Conservation (phyloP, 2,797 vertebrate species). For the Diglossa cyanea region DNA sequence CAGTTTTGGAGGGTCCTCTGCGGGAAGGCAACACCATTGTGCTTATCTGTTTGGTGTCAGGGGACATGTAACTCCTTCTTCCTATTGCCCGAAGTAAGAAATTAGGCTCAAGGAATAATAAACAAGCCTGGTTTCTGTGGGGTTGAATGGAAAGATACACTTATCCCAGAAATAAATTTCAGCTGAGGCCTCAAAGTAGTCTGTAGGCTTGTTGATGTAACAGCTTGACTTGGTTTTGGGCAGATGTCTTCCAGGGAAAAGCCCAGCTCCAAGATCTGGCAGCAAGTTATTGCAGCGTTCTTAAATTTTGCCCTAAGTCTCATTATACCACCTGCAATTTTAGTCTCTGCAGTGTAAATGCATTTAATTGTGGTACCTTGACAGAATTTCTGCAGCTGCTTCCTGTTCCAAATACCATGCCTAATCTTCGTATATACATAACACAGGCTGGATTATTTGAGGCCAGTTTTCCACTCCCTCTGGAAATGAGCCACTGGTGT, state of each 20-base stretch:
- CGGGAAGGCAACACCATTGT: not conserved
- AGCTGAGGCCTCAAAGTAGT: not conserved
- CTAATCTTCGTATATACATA: not conserved
- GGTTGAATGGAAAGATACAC: not conserved
- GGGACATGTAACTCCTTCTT: not conserved
- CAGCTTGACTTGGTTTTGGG: not conserved
- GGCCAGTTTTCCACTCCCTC: not conserved
- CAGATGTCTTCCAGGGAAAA: not conserved
- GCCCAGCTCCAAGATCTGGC: not conserved
- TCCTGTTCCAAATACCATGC: not conserved
- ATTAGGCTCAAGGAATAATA: not conserved
- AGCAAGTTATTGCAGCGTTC: not conserved
- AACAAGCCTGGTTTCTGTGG: not conserved
- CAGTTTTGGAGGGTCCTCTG: not conserved
- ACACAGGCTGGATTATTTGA: not conserved
- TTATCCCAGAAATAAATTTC: not conserved
- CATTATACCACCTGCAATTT: not conserved
- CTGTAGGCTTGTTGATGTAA: not conserved
- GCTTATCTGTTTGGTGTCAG: not conserved
- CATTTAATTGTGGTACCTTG: not conserved
- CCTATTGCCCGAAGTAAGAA: not conserved
- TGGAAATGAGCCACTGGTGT: not conserved
- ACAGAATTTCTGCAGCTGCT: conserved; percentile 11
- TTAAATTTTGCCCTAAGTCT: not conserved
- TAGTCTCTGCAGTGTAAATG: not conserved